phyloP scores from a whole-genome alignment of 2,888 invertebrate species.

The Escarpia spicata region DNA sequence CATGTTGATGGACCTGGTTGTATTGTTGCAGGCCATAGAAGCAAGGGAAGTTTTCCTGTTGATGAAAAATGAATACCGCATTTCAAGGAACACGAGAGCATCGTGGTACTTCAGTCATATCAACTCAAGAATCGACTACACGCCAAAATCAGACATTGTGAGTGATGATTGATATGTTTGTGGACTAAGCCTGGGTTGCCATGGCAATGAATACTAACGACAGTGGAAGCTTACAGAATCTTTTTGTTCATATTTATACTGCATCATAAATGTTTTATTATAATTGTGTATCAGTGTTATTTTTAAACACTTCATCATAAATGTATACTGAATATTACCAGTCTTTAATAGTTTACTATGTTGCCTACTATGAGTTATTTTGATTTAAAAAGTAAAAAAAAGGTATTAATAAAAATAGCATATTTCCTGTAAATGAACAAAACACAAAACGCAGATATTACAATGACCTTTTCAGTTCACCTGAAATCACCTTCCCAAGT shows the following conservation, averaged over 20 bases:
- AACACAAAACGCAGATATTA: no score
- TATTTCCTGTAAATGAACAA: no score
- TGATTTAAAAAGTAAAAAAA: conserved; percentile 21
- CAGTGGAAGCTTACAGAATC: background rate
- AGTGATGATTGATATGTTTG: conserved; percentile 13
- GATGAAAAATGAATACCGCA: conserved; percentile 77
- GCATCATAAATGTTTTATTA: background rate
- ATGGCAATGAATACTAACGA: background rate
- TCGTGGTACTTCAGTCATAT: conserved; percentile 80
- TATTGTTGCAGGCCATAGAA: conserved; percentile 43
- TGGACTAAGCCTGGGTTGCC: background rate
- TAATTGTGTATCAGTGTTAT: background rate
- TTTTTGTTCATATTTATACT: background rate
- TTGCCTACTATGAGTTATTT: background rate
- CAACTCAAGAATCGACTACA: conserved; percentile 71
- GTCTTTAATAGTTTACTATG: background rate
- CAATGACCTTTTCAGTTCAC: no score
- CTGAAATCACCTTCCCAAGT: no score
- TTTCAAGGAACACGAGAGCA: conserved; percentile 78
- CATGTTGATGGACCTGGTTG: background rate
- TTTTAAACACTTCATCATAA: background rate
- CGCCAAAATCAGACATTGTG: conserved; percentile 60
- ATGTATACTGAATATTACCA: background rate
- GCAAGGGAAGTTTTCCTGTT: conserved; percentile 73
- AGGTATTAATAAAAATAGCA: no score